Evolutionary conservation across 2,113 vertebrate genomes (phyloP).

Genomic region (Phocoena sinus): DNA sequence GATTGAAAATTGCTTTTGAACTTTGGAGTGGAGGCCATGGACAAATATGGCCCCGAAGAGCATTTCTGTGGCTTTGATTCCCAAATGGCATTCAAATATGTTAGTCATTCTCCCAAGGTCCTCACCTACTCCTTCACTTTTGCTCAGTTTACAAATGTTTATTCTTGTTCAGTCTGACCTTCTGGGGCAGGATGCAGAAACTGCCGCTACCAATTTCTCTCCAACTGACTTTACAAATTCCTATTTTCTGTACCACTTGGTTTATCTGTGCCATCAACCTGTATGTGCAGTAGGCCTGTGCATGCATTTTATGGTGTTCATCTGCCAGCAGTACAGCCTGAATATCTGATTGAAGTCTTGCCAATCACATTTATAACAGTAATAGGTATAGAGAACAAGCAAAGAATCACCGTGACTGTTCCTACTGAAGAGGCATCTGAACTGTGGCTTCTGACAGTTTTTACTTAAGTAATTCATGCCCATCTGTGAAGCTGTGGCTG

Average conservation of each 20-base stretch:
- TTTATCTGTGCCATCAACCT: background rate
- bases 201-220: background rate
- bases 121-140: background rate
- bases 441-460: background rate
- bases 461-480: background rate
- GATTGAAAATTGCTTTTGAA: constrained; percentile 40
- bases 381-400: background rate
- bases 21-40: background rate
- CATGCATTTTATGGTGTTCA: background rate
- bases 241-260: background rate
- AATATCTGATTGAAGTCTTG: background rate
- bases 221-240: background rate
- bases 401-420: background rate
- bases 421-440: background rate
- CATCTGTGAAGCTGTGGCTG: background rate
- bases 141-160: background rate
- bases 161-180: background rate
- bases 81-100: background rate
- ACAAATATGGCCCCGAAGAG: background rate
- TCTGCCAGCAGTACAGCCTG: background rate
- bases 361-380: background rate
- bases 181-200: background rate
- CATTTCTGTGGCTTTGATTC: background rate
- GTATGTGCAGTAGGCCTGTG: background rate
- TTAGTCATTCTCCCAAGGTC: background rate